phyloP scores from a whole-genome alignment of 2,113 vertebrate genomes.

The Solea senegalensis region DNA sequence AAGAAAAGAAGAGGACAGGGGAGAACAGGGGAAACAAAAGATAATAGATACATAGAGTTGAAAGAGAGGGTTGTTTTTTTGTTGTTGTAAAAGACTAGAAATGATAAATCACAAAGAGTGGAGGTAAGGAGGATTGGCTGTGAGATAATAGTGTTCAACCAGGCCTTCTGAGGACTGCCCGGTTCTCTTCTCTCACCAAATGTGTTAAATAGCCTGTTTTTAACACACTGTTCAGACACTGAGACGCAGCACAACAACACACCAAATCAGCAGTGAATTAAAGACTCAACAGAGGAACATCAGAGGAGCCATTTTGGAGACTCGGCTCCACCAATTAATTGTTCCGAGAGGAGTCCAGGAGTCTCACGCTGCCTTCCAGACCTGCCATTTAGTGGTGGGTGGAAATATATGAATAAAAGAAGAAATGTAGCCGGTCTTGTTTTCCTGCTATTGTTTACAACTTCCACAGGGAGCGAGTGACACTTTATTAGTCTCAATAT shows the following conservation, averaged over 20 bases:
- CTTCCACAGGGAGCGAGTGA: constrained; percentile 59
- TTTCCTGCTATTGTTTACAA: constrained; percentile 58
- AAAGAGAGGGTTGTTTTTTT: constrained; percentile 7
- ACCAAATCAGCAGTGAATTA: constrained; percentile 68
- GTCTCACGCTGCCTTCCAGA: constrained; percentile 30
- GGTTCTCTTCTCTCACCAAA: constrained; percentile 53
- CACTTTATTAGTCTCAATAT: constrained; percentile 67
- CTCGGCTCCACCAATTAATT: constrained; percentile 53
- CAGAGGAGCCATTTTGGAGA: constrained; percentile 59
- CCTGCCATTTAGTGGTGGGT: constrained; percentile 6
- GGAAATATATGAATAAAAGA: constrained; percentile 32
- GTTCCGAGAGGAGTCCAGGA: constrained; percentile 40
- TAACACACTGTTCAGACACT: constrained; percentile 65
- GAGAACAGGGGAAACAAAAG: constrained; percentile 16
- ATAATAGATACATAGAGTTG: constrained; percentile 2
- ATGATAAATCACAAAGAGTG: constrained; percentile 38
- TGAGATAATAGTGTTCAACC: constrained; percentile 36
- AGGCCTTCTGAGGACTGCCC: constrained; percentile 52
- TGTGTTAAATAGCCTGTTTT: constrained; percentile 63
- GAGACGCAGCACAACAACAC: constrained; percentile 58
- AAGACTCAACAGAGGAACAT: constrained; percentile 59
- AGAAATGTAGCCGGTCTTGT: constrained; percentile 35
- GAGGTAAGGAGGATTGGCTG: constrained; percentile 40
- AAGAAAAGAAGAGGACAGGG: constrained; percentile 49
- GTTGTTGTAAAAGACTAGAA: constrained; percentile 20